These are phyloP conservation scores for Sula dactylatra DNA, from an alignment of 2,113 vertebrate species.

Conservation along the genomic window DNA sequence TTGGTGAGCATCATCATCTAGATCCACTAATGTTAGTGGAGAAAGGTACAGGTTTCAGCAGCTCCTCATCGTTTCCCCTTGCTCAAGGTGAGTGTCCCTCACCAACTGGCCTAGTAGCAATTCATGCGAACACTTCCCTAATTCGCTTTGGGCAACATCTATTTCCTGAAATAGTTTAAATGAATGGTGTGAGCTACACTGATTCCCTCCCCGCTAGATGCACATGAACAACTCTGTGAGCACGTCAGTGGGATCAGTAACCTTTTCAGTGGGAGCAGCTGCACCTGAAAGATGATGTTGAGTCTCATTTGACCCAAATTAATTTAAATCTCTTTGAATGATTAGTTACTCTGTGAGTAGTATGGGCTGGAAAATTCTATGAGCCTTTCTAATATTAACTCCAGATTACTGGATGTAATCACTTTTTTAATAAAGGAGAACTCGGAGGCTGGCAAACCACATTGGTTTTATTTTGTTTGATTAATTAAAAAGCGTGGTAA, in stretches of 20 bases:
- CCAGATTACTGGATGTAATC: slow-evolving; percentile 29
- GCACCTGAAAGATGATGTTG: slow-evolving; percentile 20
- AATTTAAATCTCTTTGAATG: slow-evolving; percentile 30
- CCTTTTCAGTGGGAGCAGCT: slow-evolving; percentile 34
- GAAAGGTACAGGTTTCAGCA: neutral
- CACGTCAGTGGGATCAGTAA: neutral
- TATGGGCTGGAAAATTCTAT: neutral
- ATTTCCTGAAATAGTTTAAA: neutral
- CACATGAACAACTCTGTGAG: fast-evolving
- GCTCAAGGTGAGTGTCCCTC: neutral
- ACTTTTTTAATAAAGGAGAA: slow-evolving; percentile 39
- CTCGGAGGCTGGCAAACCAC: neutral
- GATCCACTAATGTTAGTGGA: neutral
- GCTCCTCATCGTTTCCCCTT: neutral
- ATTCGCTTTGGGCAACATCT: neutral
- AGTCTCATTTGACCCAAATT: slow-evolving; percentile 47
- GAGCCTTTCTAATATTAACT: slow-evolving; percentile 30
- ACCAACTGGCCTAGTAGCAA: neutral
- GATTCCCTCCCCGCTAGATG: fast-evolving
- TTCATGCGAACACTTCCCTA: neutral
- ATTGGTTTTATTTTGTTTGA: slow-evolving; percentile 27
- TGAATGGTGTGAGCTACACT: neutral
- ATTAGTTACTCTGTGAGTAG: slow-evolving; percentile 18
- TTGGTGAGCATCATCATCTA: neutral
- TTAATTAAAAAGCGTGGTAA: slow-evolving; percentile 41